Base-by-base conservation (phyloP, 2,888 invertebrate genomes). In the Heliconius ismenius region DNA sequence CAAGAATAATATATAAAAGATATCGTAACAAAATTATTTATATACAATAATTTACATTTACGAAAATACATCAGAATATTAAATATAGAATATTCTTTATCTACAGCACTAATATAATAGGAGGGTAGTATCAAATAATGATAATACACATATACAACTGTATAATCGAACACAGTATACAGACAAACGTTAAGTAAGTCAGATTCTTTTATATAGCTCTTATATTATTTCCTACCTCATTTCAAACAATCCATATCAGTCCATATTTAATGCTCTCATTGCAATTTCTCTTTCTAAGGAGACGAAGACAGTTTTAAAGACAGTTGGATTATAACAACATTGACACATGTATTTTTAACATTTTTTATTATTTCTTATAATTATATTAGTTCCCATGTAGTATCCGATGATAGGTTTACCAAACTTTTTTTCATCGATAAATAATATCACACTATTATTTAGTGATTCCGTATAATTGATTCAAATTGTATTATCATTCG, bases 201-300 rank as follows among this genome's bases (percentile, higher is more conserved):
- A 58, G 15, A 36, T 32, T 54, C 7, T 32, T n/a, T 58, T 58
- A 58, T 32, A 58, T 32, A 58, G 7, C 36, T 32, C 58, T 70
- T 36, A 13, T 36, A 36, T 58, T n/a, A 70, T 36, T 15, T 15
- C 24, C 24, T 24, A 58, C 36, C 15, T 24, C 32, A 13, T 24
- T 21, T 32, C 36, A 58, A 58, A 36, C 24, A n/a, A 58, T 36
- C 24, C 58, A 36, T 70, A 43, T 75, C 65, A 75, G 67, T 68
- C 60, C 74, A 64, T 36, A 49, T 54, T 65, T 65, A 74, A 54
- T 32, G 64, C 65, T 74, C n/a, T 70, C 43, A 32, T 69, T 32
- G 26, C 9, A 49, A 43, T 49, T 63, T 58, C 24, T n/a, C 28
- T 70, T 43, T 63, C 39, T 18, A 62, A 43, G 39, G 10, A 73